A percentile compares a stretch with the other conserved stretches of the same genome.
phyloP scores from a whole-genome alignment of 2,888 invertebrate genomes.

The Carabus problematicus region DNA sequence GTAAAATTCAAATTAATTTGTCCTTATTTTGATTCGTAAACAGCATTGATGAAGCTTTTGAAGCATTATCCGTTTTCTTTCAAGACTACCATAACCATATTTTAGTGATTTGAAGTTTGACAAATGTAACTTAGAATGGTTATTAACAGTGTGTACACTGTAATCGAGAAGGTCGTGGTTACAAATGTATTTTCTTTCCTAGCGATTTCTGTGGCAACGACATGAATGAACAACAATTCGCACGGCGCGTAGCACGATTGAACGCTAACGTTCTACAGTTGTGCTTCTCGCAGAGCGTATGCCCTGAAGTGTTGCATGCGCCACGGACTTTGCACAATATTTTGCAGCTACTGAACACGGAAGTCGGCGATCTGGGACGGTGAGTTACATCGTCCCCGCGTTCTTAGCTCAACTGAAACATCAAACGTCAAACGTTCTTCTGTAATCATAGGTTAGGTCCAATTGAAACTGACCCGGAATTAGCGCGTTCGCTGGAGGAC shows the following conservation, averaged over 20 bases:
- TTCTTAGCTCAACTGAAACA: conserved; percentile 8
- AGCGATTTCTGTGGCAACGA: conserved; percentile 84
- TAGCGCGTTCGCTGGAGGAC: conserved; percentile 70
- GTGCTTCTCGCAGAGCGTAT: conserved; percentile 79
- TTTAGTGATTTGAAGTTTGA: too few relatives aligned
- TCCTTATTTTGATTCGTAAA: too few relatives aligned
- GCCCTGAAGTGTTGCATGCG: conserved; percentile 68
- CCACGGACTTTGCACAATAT: conserved; percentile 77
- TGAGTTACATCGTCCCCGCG: conserved; percentile 51
- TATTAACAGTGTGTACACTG: too few relatives aligned
- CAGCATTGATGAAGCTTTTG: too few relatives aligned
- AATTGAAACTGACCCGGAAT: conserved; percentile 65
- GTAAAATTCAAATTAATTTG: too few relatives aligned
- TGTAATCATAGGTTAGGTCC: conserved; percentile 65
- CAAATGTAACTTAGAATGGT: too few relatives aligned
- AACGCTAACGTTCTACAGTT: conserved; percentile 82
- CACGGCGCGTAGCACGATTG: conserved; percentile 75
- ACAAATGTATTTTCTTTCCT: too few relatives aligned
- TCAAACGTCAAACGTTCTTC: conserved; percentile 4
- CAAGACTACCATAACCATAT: too few relatives aligned
- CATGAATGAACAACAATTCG: conserved; percentile 75
- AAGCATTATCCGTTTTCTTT: too few relatives aligned
- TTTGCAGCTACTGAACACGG: conserved; percentile 71
- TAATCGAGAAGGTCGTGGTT: too few relatives aligned
- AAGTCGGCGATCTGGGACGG: conserved; percentile 77